A percentile compares a stretch with the other conserved stretches of the same genome.
Conservation (phyloP, 2,797 vertebrate species). For the Carcharodon carcharias region DNA sequence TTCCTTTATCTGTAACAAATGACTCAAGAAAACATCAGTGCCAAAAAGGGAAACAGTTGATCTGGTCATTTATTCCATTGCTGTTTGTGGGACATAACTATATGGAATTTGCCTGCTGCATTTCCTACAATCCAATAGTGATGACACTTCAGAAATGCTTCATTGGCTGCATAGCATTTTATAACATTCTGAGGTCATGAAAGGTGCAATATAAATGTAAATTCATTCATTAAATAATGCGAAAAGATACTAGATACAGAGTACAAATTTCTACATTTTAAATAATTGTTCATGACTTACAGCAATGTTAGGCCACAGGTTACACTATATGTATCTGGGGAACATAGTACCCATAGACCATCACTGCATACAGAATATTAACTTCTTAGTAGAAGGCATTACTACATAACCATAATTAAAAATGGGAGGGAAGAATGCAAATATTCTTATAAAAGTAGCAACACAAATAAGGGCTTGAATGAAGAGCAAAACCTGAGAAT, state of each 20-base stretch:
- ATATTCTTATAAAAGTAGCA: not conserved
- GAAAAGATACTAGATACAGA: not conserved
- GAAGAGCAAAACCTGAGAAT: not conserved
- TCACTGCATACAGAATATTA: not conserved
- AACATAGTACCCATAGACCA: not conserved
- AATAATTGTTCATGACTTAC: not conserved
- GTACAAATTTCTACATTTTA: not conserved
- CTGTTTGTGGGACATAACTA: no score
- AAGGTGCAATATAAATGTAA: not conserved
- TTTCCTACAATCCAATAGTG: not conserved
- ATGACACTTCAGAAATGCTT: not conserved
- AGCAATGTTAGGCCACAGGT: not conserved
- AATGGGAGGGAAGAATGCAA: not conserved
- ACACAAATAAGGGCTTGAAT: not conserved
- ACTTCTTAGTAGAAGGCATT: not conserved
- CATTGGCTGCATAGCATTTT: not conserved
- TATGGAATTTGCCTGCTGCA: not conserved
- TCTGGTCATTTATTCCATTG: not conserved
- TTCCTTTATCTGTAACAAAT: not conserved
- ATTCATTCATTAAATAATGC: not conserved
- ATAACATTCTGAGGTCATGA: not conserved
- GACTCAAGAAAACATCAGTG: not conserved
- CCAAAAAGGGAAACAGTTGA: not conserved
- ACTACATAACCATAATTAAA: not conserved
- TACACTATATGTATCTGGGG: not conserved